Evolutionary conservation across 2,888 invertebrate genomes (phyloP).

Genomic region (Drosophila quasianomalipes): DNA sequence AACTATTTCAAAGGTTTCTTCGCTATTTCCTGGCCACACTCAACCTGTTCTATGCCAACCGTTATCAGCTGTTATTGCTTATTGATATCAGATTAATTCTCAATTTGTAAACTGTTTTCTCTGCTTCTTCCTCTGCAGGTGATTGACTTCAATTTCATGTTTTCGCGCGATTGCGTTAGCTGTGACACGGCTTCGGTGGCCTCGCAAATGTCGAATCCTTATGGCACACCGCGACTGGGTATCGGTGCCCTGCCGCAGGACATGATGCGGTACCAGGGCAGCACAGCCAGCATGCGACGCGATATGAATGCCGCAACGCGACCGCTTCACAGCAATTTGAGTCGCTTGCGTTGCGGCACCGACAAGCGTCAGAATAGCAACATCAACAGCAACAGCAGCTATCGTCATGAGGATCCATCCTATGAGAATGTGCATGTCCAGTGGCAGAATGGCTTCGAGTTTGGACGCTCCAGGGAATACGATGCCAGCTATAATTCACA

Average conservation of each 20-base stretch:
- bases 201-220: conserved; percentile 79
- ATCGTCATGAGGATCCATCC: conserved; percentile 84
- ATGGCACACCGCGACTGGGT: conserved; percentile 78
- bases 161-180: conserved; percentile 85
- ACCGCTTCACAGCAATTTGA: conserved; percentile 82
- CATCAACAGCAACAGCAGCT: conserved; percentile 13
- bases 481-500: conserved; percentile 55
- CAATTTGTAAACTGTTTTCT: neutral
- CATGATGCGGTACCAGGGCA: conserved; percentile 83
- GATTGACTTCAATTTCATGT: conserved; percentile 86
- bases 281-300: conserved; percentile 58
- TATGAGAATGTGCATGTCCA: conserved; percentile 85
- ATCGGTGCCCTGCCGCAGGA: conserved; percentile 80
- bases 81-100: neutral
- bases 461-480: conserved; percentile 84
- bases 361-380: conserved; percentile 48
- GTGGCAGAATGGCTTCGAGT: conserved; percentile 85
- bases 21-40: neutral
- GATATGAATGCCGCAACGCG: conserved; percentile 71
- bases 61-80: neutral
- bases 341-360: conserved; percentile 75
- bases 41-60: neutral
- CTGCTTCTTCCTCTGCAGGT: conserved; percentile 57
- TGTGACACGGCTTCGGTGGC: conserved; percentile 82
- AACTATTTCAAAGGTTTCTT: neutral